Evolutionary conservation across 1,140 invertebrate genomes (phyloP), one percentile per base, ranked within the genome.

Genomic region (Planococcus citri): DNA sequence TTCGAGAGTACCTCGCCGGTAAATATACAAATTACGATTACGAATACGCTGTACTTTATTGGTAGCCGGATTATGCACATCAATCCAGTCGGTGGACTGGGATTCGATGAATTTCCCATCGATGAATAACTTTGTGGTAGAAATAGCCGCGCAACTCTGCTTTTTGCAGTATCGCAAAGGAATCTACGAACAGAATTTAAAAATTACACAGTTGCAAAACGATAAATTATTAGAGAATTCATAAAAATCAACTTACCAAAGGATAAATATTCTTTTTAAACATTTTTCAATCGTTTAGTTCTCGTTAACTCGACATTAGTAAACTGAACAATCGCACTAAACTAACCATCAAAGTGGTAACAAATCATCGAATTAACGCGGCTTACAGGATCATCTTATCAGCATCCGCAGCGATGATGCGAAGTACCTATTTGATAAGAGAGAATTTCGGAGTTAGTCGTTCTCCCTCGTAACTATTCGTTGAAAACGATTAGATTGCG

Each of bases 41-140:
- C 1, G n/a, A 68, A 64, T 68, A n/a, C n/a, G n/a, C n/a, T 90
- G 83, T 72, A 95, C 83, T 79, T 92, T 83, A 81, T 95, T 94
- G 29, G 90, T 95, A 6, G 91, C 92, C 72, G 95, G 96, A 80
- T 98, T 91, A 73, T 94, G 90, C 0, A 98, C 82, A 76, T 98
- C 94, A 74, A 96, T 91, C 88, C 93, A 98, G 75, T 97, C 88
- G 14, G 79, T 87, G 1, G 93, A 85, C 79, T 95, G 91, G 0
- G 95, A 98, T 70, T 98, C 94, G 0, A 96, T 83, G 81, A 94
- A 94, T 80, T 97, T 87, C 71, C 94, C 95, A 86, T 98, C 86
- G 72, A 98, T 94, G 78, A 92, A 98, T 70, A 64, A 69, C 57
- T 60, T 71, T 61, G 24, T 57, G 58, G 41, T 69, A 21, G 12